phyloP scores from a whole-genome alignment of 2,888 invertebrate species.

The Gryllus longicercus region DNA sequence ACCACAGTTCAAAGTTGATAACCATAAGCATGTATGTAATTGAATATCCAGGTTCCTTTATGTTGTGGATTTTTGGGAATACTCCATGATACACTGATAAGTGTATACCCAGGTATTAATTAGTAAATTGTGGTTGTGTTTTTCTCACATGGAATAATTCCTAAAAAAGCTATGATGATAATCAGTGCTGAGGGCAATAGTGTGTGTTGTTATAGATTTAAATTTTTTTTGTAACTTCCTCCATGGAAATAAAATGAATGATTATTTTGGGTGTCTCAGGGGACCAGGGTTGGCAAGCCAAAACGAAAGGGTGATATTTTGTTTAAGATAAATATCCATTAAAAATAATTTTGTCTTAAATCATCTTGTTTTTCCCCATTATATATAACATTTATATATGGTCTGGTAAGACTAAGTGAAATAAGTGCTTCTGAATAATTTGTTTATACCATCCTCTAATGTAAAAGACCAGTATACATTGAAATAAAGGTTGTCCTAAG shows the following conservation, averaged over 20 bases:
- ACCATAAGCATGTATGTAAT: too few species aligned
- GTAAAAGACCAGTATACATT: conserved; percentile 55
- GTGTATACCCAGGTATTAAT: conserved; percentile 20
- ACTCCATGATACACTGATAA: conserved; percentile 21
- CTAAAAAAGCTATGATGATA: conserved; percentile 23
- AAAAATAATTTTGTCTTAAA: conserved; percentile 32
- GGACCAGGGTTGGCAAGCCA: conserved; percentile 50
- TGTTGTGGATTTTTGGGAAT: neutral
- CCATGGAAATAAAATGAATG: conserved; percentile 28
- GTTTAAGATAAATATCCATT: conserved; percentile 30
- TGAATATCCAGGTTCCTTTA: neutral
- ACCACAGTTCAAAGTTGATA: too few species aligned
- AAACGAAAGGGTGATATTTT: conserved; percentile 43
- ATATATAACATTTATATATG: conserved; percentile 28
- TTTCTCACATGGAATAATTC: conserved; percentile 8
- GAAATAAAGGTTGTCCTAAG: conserved; percentile 57
- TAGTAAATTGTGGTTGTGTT: conserved; percentile 29
- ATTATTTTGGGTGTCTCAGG: conserved; percentile 44
- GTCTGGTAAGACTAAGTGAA: conserved; percentile 31
- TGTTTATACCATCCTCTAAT: conserved; percentile 45
- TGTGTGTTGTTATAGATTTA: conserved; percentile 35
- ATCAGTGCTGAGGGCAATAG: conserved; percentile 35
- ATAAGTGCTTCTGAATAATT: conserved; percentile 50
- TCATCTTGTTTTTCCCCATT: conserved; percentile 31
- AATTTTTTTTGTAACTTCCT: conserved; percentile 30